phyloP scores from a whole-genome alignment of 1,140 invertebrate species.

The Aphis craccivora region DNA sequence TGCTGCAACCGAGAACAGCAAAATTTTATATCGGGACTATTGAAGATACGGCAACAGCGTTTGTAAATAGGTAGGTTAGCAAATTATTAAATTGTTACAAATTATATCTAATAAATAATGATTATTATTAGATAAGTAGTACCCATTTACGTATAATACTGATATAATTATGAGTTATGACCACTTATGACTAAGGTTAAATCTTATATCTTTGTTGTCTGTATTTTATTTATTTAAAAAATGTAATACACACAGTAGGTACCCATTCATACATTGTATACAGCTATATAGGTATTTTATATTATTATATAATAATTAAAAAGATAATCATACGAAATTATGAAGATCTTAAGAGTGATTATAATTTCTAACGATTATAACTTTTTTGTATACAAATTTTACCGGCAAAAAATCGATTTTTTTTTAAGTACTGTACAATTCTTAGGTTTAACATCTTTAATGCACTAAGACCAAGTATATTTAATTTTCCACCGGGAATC shows the following conservation, averaged over 20 bases:
- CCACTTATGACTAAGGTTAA: background rate
- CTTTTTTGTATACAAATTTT: no score
- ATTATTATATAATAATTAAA: background rate
- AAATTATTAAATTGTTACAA: background rate
- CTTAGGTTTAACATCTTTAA: no score
- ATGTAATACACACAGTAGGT: background rate
- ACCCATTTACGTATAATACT: no score
- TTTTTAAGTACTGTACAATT: no score
- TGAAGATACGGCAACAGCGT: slow-evolving; percentile 76
- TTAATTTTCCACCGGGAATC: no score
- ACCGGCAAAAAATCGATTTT: no score
- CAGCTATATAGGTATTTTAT: background rate
- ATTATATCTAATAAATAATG: background rate
- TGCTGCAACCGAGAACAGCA: slow-evolving; percentile 79
- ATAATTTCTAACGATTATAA: no score
- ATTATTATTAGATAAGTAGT: no score
- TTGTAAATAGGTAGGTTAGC: slow-evolving; percentile 74
- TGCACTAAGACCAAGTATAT: no score
- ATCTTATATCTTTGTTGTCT: background rate
- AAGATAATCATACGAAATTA: background rate
- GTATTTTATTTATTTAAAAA: background rate
- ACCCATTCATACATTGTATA: background rate
- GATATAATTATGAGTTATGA: no score
- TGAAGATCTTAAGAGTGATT: background rate
- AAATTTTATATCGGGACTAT: slow-evolving; percentile 76